Conservation (phyloP, 2,888 invertebrate genomes). For the Noctua fimbriata region DNA sequence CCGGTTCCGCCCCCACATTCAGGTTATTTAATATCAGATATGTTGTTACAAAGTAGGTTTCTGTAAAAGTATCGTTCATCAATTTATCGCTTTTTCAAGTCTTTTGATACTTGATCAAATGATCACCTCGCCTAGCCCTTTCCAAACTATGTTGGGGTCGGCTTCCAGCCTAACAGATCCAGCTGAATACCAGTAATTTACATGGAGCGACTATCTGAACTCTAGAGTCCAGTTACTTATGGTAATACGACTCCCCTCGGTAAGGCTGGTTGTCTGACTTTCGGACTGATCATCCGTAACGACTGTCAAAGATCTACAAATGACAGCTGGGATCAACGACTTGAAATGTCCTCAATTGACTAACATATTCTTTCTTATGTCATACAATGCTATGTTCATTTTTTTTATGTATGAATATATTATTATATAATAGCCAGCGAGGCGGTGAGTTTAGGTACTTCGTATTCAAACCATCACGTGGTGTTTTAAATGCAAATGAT, state of each 20-base stretch:
- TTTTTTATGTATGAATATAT: background rate
- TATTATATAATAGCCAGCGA: background rate
- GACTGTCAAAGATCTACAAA: background rate
- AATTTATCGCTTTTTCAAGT: background rate
- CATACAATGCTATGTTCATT: background rate
- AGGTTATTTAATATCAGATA: conserved; percentile 15
- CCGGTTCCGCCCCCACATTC: conserved; percentile 28
- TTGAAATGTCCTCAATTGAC: background rate
- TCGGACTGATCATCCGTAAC: background rate
- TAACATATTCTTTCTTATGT: background rate
- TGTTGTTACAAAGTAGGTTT: background rate
- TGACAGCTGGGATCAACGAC: background rate
- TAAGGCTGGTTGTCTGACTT: background rate
- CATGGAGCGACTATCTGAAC: background rate
- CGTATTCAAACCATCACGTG: conserved; percentile 1
- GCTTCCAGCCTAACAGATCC: background rate
- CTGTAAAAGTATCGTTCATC: background rate
- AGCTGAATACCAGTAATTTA: background rate
- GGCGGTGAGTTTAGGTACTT: background rate
- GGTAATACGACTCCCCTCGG: background rate
- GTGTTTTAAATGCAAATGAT: conserved; percentile 14
- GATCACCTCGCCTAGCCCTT: background rate
- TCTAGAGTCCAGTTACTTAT: background rate
- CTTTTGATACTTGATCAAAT: background rate
- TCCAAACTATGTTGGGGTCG: background rate